A percentile compares a stretch with the other conserved stretches of the same genome.
Conservation (phyloP, 2,888 invertebrate species). For the Asteroscopus sphinx region DNA sequence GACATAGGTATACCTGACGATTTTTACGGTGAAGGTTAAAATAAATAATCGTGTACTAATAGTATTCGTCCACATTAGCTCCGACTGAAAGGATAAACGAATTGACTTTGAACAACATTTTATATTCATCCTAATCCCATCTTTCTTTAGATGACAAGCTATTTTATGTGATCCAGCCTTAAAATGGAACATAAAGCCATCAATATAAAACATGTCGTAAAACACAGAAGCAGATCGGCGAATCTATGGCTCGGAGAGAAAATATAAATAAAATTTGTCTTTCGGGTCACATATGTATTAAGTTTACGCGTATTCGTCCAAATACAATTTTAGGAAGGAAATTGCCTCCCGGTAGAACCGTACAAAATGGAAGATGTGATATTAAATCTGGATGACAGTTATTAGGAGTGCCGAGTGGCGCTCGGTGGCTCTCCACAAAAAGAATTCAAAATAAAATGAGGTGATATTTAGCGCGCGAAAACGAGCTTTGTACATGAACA, state of each 20-base stretch:
- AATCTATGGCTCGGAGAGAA: slow-evolving; percentile 66
- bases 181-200: slow-evolving; percentile 66
- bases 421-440: slow-evolving; percentile 70
- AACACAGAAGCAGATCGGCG: slow-evolving; percentile 68
- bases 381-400: slow-evolving; percentile 89
- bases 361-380: slow-evolving; percentile 86
- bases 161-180: slow-evolving; percentile 38
- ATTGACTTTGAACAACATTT: slow-evolving; percentile 2
- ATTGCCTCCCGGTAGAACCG: slow-evolving; percentile 82
- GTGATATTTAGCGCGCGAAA: slow-evolving; percentile 71
- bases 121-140: slow-evolving; percentile 15
- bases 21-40: background rate
- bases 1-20: slow-evolving; percentile 18
- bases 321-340: slow-evolving; percentile 88
- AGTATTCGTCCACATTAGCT: background rate
- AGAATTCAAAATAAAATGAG: slow-evolving; percentile 73
- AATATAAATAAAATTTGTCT: slow-evolving; percentile 85
- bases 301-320: slow-evolving; percentile 84
- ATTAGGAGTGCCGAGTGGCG: slow-evolving; percentile 80
- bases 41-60: background rate
- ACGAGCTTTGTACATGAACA: slow-evolving; percentile 52
- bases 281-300: slow-evolving; percentile 84
- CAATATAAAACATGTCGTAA: slow-evolving; percentile 78
- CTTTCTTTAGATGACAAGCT: slow-evolving; percentile 21
- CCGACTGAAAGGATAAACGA: too few relatives aligned